phyloP scores from a whole-genome alignment of 2,888 invertebrate species.

The Meta bourneti region DNA sequence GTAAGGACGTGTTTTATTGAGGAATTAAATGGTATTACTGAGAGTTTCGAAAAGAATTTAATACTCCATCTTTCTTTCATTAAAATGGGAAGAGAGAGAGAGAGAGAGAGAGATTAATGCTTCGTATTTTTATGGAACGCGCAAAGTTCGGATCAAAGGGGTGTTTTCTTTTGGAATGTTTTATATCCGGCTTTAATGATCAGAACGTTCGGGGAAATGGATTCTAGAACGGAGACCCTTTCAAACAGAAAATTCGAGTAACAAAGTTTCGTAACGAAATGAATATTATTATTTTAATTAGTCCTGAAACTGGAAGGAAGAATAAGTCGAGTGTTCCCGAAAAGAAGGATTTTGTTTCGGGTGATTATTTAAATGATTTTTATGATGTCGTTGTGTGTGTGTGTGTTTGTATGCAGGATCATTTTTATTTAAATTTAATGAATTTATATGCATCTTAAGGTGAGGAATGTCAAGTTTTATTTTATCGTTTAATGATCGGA shows the following conservation, averaged over 20 bases:
- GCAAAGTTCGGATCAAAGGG: neutral
- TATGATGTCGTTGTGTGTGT: neutral
- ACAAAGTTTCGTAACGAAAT: slow-evolving; percentile 18
- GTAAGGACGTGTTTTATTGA: slow-evolving; percentile 19
- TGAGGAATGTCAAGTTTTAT: no score
- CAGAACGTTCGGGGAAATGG: neutral
- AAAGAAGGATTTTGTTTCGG: neutral
- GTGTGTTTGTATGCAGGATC: no score
- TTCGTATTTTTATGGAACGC: neutral
- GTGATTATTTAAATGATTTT: neutral
- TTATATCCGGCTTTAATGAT: slow-evolving; percentile 30
- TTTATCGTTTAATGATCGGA: no score
- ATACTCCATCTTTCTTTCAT: slow-evolving; percentile 10
- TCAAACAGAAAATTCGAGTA: neutral
- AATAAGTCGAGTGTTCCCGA: neutral
- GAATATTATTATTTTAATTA: slow-evolving; percentile 8
- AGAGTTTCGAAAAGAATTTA: neutral
- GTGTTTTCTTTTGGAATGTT: neutral
- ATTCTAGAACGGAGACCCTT: neutral
- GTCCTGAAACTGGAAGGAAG: neutral
- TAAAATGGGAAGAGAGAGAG: slow-evolving; percentile 22
- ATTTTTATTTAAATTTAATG: no score
- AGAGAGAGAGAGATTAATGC: slow-evolving; percentile 13
- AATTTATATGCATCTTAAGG: no score
- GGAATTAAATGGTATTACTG: slow-evolving; percentile 23